Evolutionary conservation across 1,140 invertebrate genomes (phyloP).

Genomic region (Thaumatotibia leucotreta): DNA sequence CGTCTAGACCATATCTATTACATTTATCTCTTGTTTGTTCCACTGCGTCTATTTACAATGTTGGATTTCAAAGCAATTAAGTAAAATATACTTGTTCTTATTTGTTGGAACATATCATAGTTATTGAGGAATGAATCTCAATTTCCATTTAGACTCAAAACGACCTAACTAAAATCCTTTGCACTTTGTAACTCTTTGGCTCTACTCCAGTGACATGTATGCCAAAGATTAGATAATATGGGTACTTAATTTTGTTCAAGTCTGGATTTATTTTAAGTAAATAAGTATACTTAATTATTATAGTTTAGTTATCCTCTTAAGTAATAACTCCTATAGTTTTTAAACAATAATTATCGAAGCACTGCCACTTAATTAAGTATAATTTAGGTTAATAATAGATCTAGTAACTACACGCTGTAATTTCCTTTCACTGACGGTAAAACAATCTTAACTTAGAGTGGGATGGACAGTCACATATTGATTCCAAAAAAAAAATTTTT

Average conservation of each 20-base stretch:
- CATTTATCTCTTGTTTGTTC: not conserved
- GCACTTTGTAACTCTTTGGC: slow-evolving; percentile 21
- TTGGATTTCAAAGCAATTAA: not conserved
- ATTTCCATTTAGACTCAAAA: not conserved
- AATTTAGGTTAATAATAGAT: slow-evolving; percentile 9
- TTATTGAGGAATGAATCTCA: not conserved
- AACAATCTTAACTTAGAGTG: not conserved
- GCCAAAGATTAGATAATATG: slow-evolving; percentile 43
- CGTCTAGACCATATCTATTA: slow-evolving; percentile 8
- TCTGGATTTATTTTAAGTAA: slow-evolving; percentile 8
- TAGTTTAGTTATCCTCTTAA: not conserved
- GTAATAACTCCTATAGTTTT: slow-evolving; percentile 31
- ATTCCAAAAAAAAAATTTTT: not conserved
- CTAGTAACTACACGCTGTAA: not conserved
- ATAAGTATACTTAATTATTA: slow-evolving; percentile 18
- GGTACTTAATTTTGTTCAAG: not conserved
- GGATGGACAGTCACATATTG: not conserved
- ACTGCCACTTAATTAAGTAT: slow-evolving; percentile 62
- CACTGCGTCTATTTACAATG: not conserved
- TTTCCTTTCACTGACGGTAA: not conserved
- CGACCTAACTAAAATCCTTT: not conserved
- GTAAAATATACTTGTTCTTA: not conserved
- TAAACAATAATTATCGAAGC: slow-evolving; percentile 48
- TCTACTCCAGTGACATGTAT: slow-evolving; percentile 58
- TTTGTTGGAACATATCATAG: slow-evolving; percentile 7